Evolutionary conservation across 2,113 vertebrate species (phyloP), one percentile per base, ranked within the genome.

Genomic region (Oxyruncus cristatus): DNA sequence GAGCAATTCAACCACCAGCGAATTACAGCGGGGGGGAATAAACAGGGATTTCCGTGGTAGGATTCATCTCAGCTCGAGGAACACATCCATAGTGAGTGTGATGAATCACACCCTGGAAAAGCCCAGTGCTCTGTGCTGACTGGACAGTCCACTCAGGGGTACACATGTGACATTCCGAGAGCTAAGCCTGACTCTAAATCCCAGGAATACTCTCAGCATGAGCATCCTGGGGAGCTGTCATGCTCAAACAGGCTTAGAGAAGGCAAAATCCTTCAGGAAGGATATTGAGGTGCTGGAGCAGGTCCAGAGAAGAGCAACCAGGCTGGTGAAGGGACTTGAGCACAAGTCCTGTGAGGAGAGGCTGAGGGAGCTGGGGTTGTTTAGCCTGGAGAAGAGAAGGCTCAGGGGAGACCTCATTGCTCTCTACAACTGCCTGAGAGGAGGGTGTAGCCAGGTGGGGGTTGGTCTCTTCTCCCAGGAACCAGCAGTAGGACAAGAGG

Each of bases 91-190:
- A 85, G 11, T 14, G 30, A 12, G 13, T 39, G 19, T 63, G 74
- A 28, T 72, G 77, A 85, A 63, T 95, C 65, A 55, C 59, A n/a
- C 2, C 35, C 32, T 68, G 35, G 75, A 52, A 72, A 74, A 77
- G 14, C 41, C 42, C 55, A 3, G 6, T 39, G 26, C 35, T 71
- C 47, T 71, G 17, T 10, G 2, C n/a, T 62, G 77, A 15, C 0
- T 52, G 39, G 33, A 22, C 52, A 53, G 21, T 76, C 14, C 13
- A 10, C 32, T 44, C 53, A 73, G 47, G 66, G 23, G 5, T 46
- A 46, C 5, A 0, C 0, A 0, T 44, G 49, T 88, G 67, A 76
- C 0, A 1, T 80, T 58, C 46, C 14, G 44, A 87, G 93, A 56
- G 39, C 22, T 47, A 4, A 88, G 23, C 49, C 49, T 7, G 41